phyloP scores from a whole-genome alignment of 2,113 vertebrate species.

The Heterochromis multidens region DNA sequence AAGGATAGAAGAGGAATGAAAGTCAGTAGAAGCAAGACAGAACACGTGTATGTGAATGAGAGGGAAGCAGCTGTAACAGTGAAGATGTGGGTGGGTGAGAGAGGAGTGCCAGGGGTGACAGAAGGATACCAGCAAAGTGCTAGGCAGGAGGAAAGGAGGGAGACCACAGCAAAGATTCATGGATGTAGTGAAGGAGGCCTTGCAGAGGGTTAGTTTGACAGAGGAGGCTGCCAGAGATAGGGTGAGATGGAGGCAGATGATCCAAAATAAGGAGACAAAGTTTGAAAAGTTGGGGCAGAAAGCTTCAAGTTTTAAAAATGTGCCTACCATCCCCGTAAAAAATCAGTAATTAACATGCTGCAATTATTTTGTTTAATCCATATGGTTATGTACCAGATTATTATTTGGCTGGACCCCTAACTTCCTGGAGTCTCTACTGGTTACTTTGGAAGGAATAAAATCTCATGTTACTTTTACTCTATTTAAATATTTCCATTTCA shows the following conservation, averaged over 20 bases:
- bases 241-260: background rate
- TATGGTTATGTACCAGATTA: background rate
- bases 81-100: background rate
- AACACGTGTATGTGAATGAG: background rate
- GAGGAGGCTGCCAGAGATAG: background rate
- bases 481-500: background rate
- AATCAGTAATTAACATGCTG: no score
- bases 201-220: background rate
- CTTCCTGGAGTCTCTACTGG: background rate
- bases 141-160: no score
- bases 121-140: background rate
- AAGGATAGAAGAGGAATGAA: background rate
- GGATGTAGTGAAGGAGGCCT: background rate
- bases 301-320: background rate
- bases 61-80: background rate
- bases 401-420: background rate
- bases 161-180: background rate
- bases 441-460: background rate
- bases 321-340: background rate
- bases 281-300: background rate
- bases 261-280: background rate
- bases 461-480: background rate
- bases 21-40: background rate
- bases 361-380: no score
- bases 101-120: background rate